These are phyloP conservation scores for Hesperia comma DNA, from an alignment of 2,888 invertebrate genomes.

Conservation along the genomic window DNA sequence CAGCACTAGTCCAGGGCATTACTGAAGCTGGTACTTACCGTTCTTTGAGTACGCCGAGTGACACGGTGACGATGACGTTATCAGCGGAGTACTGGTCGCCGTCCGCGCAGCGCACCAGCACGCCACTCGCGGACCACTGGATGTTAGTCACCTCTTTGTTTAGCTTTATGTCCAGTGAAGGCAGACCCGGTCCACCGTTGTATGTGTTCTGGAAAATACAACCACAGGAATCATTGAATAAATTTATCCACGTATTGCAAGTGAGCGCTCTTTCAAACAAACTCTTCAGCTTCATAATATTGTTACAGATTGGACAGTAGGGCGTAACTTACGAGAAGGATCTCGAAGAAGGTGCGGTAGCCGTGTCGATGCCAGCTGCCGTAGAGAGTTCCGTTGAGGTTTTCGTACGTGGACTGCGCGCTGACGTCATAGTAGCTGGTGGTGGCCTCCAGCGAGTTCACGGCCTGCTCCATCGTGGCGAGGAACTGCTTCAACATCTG, in stretches of 20 bases:
- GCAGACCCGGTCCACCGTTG: constrained; percentile 62
- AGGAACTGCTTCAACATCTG: constrained; percentile 50
- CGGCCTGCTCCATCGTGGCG: constrained; percentile 46
- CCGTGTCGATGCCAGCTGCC: constrained; percentile 50
- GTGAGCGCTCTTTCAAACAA: too few relatives aligned
- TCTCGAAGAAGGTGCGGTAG: constrained; percentile 56
- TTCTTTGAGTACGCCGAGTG: constrained; percentile 88
- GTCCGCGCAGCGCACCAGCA: constrained; percentile 76
- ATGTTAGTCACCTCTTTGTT: constrained; percentile 62
- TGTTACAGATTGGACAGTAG: too few relatives aligned
- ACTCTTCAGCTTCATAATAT: too few relatives aligned
- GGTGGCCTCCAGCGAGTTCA: constrained; percentile 50
- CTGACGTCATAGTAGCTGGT: constrained; percentile 55
- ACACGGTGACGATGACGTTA: constrained; percentile 87
- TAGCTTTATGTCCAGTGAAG: constrained; percentile 57
- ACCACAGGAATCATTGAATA: too few relatives aligned
- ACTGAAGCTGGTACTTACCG: constrained; percentile 51
- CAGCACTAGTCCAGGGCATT: too few relatives aligned
- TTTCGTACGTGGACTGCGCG: constrained; percentile 42
- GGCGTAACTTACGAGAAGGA: constrained; percentile 52
- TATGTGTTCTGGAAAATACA: constrained; percentile 61
- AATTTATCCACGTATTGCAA: too few relatives aligned
- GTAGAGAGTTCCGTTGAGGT: constrained; percentile 46
- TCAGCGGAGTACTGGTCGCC: constrained; percentile 81
- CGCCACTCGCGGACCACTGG: constrained; percentile 54